Conservation (phyloP, 2,797 vertebrate genomes). For the Galagoides demidoff region DNA sequence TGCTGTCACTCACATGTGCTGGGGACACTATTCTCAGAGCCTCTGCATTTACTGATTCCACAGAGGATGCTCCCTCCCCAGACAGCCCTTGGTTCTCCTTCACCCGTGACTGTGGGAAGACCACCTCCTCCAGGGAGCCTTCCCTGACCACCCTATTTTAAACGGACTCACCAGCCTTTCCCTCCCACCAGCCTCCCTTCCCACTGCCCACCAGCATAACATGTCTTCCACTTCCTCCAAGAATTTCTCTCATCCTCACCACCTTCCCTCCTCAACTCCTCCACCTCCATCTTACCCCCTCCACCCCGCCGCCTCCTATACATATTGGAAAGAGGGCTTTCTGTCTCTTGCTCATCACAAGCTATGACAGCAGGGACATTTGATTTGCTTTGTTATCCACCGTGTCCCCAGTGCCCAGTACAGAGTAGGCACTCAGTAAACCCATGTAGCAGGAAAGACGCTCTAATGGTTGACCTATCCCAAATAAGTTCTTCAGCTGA, state of each 20-base stretch:
- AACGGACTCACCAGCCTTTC: neutral
- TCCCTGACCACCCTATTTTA: neutral
- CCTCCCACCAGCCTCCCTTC: neutral
- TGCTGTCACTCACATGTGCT: neutral
- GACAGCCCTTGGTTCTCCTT: neutral
- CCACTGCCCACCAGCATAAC: neutral
- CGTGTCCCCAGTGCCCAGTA: neutral
- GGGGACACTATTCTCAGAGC: neutral
- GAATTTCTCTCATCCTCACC: too few relatives aligned
- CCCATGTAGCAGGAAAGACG: accelerated
- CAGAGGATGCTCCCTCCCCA: neutral
- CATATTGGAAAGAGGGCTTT: neutral
- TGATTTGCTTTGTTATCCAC: neutral
- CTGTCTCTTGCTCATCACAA: neutral
- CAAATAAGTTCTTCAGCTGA: neutral
- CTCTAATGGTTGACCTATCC: neutral
- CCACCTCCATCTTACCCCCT: neutral
- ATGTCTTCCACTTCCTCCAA: neutral
- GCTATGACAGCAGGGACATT: neutral
- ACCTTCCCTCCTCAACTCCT: neutral
- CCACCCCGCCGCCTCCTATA: too few relatives aligned
- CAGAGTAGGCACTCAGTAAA: neutral
- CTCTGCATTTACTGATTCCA: neutral
- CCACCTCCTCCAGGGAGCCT: neutral
- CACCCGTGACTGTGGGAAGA: neutral